These are phyloP conservation scores for Drosophila dunni DNA, from an alignment of 1,140 invertebrate species.

Conservation along the genomic window DNA sequence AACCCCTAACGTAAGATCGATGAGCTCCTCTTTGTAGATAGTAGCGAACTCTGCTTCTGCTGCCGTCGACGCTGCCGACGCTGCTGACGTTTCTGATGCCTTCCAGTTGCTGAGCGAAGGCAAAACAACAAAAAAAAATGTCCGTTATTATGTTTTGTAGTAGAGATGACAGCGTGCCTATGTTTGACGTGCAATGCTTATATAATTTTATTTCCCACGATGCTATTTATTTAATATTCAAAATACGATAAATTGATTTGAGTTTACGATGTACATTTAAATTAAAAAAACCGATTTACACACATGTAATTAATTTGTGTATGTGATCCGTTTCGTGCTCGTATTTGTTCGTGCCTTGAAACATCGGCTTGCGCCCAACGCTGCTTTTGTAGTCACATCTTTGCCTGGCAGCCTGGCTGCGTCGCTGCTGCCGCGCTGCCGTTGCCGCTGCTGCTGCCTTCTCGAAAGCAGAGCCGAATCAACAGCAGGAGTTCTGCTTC, in stretches of 20 bases:
- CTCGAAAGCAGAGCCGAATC: constrained; percentile 23
- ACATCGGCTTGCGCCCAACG: constrained; percentile 13
- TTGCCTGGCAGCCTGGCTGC: constrained; percentile 28
- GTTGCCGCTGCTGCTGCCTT: constrained; percentile 22
- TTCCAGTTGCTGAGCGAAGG: constrained; percentile 29
- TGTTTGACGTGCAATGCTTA: background rate
- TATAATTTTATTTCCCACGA: background rate
- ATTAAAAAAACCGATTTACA: background rate
- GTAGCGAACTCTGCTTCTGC: constrained; percentile 30
- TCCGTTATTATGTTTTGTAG: constrained; percentile 52
- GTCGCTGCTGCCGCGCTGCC: constrained; percentile 12
- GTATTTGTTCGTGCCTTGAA: background rate
- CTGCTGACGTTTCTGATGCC: constrained; percentile 19
- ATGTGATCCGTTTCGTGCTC: background rate
- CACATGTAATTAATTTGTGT: background rate
- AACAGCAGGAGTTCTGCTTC: constrained; percentile 54
- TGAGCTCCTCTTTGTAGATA: constrained; percentile 47
- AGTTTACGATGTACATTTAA: background rate
- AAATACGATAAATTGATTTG: background rate
- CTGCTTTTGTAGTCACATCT: constrained; percentile 27
- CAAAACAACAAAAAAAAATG: constrained; percentile 48
- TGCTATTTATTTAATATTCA: background rate
- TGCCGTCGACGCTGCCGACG: constrained; percentile 4
- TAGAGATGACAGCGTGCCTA: constrained; percentile 34
- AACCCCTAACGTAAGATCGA: constrained; percentile 51